phyloP scores from a whole-genome alignment of 2,888 invertebrate species.

The Zootermopsis nevadensis region DNA sequence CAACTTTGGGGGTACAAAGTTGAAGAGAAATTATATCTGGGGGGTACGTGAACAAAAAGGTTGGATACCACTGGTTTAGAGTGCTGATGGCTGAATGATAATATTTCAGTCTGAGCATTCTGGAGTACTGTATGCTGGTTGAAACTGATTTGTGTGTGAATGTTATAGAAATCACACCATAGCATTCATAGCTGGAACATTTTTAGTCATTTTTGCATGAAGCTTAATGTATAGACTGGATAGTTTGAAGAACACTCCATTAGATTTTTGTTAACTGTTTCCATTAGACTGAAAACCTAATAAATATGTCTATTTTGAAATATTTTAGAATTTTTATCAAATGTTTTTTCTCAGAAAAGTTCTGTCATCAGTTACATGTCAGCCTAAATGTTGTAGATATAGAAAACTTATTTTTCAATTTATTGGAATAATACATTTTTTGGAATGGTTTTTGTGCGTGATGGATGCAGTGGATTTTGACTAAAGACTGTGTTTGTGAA shows the following conservation, averaged over 20 bases:
- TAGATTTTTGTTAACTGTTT: conserved; percentile 1
- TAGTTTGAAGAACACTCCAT: conserved; percentile 6
- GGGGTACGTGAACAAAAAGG: too few relatives aligned
- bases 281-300: not conserved
- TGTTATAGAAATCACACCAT: too few relatives aligned
- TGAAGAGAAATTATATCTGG: too few relatives aligned
- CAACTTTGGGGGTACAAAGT: too few relatives aligned
- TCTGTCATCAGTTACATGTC: not conserved
- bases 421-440: not conserved
- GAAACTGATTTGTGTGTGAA: too few relatives aligned
- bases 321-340: not conserved
- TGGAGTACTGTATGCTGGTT: too few relatives aligned
- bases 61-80: too few relatives aligned
- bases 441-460: conserved; percentile 3
- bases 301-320: not conserved
- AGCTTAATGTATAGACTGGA: too few relatives aligned
- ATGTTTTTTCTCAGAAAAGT: not conserved
- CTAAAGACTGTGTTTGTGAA: conserved; percentile 23
- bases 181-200: too few relatives aligned
- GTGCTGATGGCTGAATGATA: too few relatives aligned
- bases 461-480: not conserved
- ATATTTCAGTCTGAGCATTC: too few relatives aligned
- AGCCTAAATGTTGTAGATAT: conserved; percentile 14
- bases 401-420: not conserved
- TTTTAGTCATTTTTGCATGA: too few relatives aligned